phyloP scores from a whole-genome alignment of 2,888 invertebrate genomes.

The Melangyna quadrimaculata region DNA sequence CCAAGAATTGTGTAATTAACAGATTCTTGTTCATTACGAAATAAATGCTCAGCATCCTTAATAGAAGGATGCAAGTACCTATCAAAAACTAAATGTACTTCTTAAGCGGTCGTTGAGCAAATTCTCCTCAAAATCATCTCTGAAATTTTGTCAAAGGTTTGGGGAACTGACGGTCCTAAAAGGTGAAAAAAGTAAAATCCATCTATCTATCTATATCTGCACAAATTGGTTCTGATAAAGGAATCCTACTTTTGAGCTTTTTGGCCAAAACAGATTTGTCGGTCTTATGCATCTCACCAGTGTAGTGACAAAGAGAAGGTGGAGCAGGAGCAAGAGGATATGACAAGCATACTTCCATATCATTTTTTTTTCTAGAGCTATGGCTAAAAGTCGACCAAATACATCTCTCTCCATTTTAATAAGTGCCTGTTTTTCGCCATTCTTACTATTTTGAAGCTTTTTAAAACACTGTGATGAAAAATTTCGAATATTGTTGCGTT shows the following conservation, averaged over 20 bases:
- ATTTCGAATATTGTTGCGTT: not conserved
- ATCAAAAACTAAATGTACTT: slow-evolving; percentile 5
- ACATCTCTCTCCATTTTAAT: slow-evolving; percentile 11
- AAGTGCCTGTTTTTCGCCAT: not conserved
- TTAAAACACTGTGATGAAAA: not conserved
- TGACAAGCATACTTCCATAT: not conserved
- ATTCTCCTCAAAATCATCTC: not conserved
- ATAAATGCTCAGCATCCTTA: not conserved
- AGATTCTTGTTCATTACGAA: not conserved
- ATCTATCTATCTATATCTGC: not conserved
- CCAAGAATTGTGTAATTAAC: not conserved
- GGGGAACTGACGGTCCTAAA: not conserved
- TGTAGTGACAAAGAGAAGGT: not conserved
- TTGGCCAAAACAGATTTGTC: slow-evolving; percentile 1
- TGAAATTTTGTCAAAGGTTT: not conserved
- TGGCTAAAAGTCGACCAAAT: slow-evolving; percentile 19
- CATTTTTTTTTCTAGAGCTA: slow-evolving; percentile 25
- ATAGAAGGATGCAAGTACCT: slow-evolving; percentile 20
- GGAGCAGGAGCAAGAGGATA: not conserved
- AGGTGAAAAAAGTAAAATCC: not conserved
- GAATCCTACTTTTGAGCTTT: not conserved
- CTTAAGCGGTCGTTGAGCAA: not conserved
- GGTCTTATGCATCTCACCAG: not conserved
- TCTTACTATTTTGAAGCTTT: not conserved
- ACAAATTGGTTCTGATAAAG: not conserved